phyloP scores from a whole-genome alignment of 2,888 invertebrate species.

The Ptychoptera albimana region DNA sequence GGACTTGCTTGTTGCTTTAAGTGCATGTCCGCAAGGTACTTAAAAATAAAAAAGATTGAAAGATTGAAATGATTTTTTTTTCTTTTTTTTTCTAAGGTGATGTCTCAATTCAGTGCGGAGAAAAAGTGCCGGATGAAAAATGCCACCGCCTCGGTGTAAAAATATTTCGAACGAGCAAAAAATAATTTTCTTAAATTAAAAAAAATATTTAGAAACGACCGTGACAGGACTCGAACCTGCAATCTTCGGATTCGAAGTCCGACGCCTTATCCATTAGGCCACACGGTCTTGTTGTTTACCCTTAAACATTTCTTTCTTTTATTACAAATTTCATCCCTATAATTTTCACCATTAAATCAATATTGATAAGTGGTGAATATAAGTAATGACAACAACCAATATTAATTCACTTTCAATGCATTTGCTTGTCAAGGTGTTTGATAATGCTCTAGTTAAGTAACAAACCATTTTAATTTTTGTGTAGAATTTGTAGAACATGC shows the following conservation, averaged over 20 bases:
- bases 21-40: slow-evolving; percentile 30
- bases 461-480: too few relatives aligned
- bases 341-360: too few relatives aligned
- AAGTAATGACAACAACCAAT: too few relatives aligned
- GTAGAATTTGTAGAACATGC: too few relatives aligned
- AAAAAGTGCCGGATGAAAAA: slow-evolving; percentile 25
- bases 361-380: too few relatives aligned
- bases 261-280: slow-evolving; percentile 35
- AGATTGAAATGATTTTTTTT: background rate
- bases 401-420: too few relatives aligned
- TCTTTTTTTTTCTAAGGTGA: slow-evolving; percentile 19
- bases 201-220: slow-evolving; percentile 19
- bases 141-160: slow-evolving; percentile 30
- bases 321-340: too few relatives aligned
- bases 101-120: slow-evolving; percentile 29
- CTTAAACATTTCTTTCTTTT: background rate
- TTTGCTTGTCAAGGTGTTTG: too few relatives aligned
- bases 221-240: slow-evolving; percentile 35
- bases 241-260: slow-evolving; percentile 35
- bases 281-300: slow-evolving; percentile 22
- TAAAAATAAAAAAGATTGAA: slow-evolving; percentile 1
- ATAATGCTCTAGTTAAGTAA: too few relatives aligned
- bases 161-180: slow-evolving; percentile 21
- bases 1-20: slow-evolving; percentile 31
- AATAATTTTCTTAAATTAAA: background rate